These are phyloP conservation scores for Labeo calbasu DNA, from an alignment of 2,797 vertebrate genomes.

Conservation along the genomic window DNA sequence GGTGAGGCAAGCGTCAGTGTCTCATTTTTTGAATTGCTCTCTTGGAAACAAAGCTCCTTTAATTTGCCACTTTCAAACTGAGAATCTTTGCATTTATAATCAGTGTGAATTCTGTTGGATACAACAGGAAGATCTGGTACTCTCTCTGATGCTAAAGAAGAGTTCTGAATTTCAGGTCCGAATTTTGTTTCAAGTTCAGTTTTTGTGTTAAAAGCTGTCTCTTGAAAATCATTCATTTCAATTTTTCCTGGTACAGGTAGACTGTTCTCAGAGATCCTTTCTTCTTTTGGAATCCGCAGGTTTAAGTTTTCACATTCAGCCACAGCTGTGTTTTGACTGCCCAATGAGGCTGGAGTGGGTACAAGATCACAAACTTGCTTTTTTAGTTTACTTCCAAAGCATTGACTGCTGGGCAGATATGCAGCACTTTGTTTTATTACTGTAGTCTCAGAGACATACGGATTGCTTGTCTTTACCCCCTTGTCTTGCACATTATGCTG, in stretches of 20 bases:
- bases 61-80: not conserved
- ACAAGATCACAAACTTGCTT: not conserved
- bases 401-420: not conserved
- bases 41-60: constrained; percentile 11
- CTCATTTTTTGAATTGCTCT: constrained; percentile 4
- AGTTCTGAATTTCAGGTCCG: not conserved
- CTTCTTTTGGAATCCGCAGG: not conserved
- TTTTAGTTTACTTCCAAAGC: constrained; percentile 21
- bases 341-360: not conserved
- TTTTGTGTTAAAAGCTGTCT: not conserved
- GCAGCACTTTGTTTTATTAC: not conserved
- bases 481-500: constrained; percentile 11
- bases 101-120: not conserved
- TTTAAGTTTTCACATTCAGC: not conserved
- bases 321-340: not conserved
- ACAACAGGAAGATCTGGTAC: not conserved
- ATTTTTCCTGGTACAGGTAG: not conserved
- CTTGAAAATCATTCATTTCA: not conserved
- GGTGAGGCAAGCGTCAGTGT: not conserved
- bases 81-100: constrained; percentile 7
- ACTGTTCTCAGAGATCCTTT: not conserved
- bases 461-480: not conserved
- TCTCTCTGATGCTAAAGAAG: not conserved
- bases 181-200: not conserved
- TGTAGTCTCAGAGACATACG: not conserved